phyloP scores from a whole-genome alignment of 2,888 invertebrate genomes.

The Tromatobia lineatoria region DNA sequence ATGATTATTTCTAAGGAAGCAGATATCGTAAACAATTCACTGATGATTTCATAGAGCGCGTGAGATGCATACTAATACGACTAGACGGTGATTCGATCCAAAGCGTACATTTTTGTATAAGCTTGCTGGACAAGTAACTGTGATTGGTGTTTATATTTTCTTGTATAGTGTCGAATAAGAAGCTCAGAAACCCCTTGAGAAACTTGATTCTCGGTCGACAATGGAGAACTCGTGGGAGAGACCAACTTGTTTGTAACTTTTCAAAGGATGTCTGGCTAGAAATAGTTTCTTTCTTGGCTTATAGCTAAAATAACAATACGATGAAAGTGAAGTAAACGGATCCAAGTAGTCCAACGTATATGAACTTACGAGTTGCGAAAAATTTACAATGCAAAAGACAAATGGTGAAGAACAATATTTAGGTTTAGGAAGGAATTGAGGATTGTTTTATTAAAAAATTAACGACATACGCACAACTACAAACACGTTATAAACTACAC shows the following conservation, averaged over 20 bases:
- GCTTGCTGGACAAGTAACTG: neutral
- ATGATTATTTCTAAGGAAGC: no score
- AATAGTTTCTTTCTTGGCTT: conserved; percentile 18
- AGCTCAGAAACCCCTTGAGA: neutral
- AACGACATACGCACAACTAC: neutral
- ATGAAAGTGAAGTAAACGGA: neutral
- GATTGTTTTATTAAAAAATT: neutral
- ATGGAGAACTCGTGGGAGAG: neutral
- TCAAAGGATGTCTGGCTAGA: conserved; percentile 11
- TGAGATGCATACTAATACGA: neutral
- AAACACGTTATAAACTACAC: neutral
- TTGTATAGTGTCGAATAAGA: neutral
- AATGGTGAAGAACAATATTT: conserved; percentile 10
- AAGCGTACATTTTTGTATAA: neutral
- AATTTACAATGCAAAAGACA: conserved; percentile 11
- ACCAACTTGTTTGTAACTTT: conserved; percentile 25
- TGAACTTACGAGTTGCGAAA: neutral
- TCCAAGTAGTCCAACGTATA: neutral
- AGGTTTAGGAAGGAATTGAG: neutral
- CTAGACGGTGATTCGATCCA: neutral
- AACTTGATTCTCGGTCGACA: conserved; percentile 14
- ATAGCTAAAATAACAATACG: conserved; percentile 8
- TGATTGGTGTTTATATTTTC: neutral
- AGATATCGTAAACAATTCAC: no score
- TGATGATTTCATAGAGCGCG: neutral